Evolutionary conservation across 1,140 invertebrate genomes (phyloP).

Genomic region (Agrilus planipennis): DNA sequence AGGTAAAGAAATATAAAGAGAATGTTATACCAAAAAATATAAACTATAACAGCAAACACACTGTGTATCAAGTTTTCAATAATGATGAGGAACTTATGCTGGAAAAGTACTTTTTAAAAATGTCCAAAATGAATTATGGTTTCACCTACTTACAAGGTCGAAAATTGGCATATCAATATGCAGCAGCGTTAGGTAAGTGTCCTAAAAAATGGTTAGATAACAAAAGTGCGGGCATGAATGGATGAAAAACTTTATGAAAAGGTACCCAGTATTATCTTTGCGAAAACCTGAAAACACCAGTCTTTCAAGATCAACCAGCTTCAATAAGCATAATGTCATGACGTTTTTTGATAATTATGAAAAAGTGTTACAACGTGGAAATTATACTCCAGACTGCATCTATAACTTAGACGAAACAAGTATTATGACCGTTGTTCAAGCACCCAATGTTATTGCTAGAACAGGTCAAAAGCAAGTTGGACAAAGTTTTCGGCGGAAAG

Average conservation of each 20-base stretch:
- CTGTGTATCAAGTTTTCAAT: not conserved
- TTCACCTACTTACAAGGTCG: not conserved
- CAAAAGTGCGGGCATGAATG: not conserved
- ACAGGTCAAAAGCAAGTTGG: slow-evolving; percentile 30
- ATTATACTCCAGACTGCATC: slow-evolving; percentile 24
- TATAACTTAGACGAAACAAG: slow-evolving; percentile 35
- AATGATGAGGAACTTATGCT: not conserved
- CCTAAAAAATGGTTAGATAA: not conserved
- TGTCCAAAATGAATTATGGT: slow-evolving; percentile 1
- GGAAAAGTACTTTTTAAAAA: not conserved
- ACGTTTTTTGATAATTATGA: slow-evolving; percentile 31
- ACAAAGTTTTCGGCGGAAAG: slow-evolving; percentile 30
- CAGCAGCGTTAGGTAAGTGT: not conserved
- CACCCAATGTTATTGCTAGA: slow-evolving; percentile 30
- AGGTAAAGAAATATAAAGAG: not conserved
- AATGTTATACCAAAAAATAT: not conserved
- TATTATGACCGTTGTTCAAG: slow-evolving; percentile 32
- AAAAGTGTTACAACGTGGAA: slow-evolving; percentile 18
- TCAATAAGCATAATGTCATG: slow-evolving; percentile 31
- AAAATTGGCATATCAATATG: not conserved
- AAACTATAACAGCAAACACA: not conserved
- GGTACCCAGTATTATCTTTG: not conserved
- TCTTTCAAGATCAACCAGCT: slow-evolving; percentile 12
- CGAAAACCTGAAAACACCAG: not conserved
- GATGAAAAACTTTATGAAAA: no score